Conservation (phyloP, 2,888 invertebrate genomes). For the Lithosia quadra region DNA sequence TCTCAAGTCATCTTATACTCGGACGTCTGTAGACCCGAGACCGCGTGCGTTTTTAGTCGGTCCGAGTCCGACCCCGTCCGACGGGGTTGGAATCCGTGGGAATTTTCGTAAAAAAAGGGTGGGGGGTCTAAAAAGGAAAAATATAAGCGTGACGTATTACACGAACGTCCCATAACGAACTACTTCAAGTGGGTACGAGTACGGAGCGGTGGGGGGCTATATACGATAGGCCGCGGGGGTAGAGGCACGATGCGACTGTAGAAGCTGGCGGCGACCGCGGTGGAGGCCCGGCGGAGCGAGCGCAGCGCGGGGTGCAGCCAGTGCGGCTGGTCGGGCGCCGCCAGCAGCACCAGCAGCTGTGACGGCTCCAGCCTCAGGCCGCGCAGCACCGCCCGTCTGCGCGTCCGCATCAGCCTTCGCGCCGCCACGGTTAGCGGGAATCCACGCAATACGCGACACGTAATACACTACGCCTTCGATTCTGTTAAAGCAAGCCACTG, state of each 20-base stretch:
- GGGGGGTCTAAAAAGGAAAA: no score
- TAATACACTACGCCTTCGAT: no score
- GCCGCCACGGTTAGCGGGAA: not conserved
- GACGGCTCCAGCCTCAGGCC: not conserved
- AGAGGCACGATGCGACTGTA: no score
- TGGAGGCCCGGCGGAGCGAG: not conserved
- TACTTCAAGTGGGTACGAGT: not conserved
- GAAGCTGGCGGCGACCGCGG: not conserved
- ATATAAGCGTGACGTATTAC: not conserved
- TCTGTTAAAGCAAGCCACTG: no score
- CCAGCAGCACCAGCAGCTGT: not conserved
- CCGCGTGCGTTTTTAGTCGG: no score
- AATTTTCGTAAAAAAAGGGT: no score
- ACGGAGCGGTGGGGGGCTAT: not conserved
- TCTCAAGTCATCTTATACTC: no score
- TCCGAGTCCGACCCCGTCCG: no score
- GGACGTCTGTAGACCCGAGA: no score
- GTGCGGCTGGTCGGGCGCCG: not conserved
- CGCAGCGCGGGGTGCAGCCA: not conserved
- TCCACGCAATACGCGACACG: no score
- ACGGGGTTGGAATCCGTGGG: no score
- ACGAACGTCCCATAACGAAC: not conserved
- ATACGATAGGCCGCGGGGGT: not conserved
- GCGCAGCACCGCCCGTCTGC: not conserved
- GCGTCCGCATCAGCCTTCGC: slow-evolving; percentile 1